Conservation (phyloP, 2,113 vertebrate genomes). For the Mastomys coucha region DNA sequence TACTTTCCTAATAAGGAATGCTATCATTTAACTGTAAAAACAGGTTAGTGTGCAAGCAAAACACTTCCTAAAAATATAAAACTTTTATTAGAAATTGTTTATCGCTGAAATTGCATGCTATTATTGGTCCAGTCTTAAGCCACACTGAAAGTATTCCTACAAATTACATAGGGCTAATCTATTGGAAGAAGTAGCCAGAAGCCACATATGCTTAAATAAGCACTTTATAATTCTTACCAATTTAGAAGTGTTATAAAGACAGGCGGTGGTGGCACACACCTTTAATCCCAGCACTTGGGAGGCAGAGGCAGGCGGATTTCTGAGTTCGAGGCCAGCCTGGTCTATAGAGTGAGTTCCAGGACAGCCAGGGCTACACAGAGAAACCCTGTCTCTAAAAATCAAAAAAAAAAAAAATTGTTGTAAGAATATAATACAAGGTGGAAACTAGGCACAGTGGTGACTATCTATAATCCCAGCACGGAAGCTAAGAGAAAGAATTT, state of each 20-base stretch:
- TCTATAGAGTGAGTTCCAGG: too few species aligned
- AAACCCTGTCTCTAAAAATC: too few species aligned
- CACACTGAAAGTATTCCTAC: background rate
- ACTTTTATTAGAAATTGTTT: constrained; percentile 16
- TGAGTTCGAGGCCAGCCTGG: too few species aligned
- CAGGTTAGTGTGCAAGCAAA: background rate
- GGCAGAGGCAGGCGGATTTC: too few species aligned
- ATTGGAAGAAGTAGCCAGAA: background rate
- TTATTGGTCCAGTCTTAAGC: background rate
- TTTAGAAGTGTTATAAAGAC: too few species aligned
- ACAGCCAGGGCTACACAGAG: too few species aligned
- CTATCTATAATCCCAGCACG: background rate
- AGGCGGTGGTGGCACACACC: too few species aligned
- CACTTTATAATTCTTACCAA: background rate
- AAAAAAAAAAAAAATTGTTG: too few species aligned
- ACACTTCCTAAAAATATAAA: constrained; percentile 6
- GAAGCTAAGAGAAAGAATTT: background rate
- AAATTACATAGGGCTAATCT: background rate
- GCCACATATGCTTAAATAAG: background rate
- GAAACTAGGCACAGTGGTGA: background rate
- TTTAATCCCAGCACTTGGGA: too few species aligned
- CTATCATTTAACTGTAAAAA: constrained; percentile 47
- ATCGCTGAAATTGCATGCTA: background rate
- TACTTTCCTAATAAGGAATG: constrained; percentile 4
- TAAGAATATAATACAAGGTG: background rate